Base-by-base conservation (phyloP, 2,113 vertebrate genomes). In the Tragelaphus scriptus region DNA sequence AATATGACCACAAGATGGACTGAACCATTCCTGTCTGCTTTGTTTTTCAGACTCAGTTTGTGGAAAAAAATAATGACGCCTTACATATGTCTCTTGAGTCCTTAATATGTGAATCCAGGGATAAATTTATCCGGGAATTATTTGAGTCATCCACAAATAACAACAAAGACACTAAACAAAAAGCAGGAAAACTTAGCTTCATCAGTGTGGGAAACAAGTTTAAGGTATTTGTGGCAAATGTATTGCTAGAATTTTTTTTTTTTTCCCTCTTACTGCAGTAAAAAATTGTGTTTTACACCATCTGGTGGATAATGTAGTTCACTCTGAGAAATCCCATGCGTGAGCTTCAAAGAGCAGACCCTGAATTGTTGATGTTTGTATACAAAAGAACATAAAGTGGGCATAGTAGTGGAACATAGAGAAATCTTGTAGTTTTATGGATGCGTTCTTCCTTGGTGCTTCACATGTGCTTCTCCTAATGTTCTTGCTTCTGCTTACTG, bases 171-270 rank as follows among this genome's bases (percentile, higher is more conserved):
- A 92, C 98, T 17, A 99, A 99, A 98, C 99, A 99, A 98, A 99
- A 99, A 98, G 99, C 99, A 3, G 99, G 99, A 75, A 99, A 99
- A 91, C 99, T 99, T 56, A 99, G 99, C 98, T 99, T 99, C 99
- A 99, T 99, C 98, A 99, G 99, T 1, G 99, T 99, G 63, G 99
- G 99, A 68, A 99, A 99, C 99, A 99, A 99, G 97, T 99, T 99
- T 96, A 99, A 99, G 99, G 99, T 99, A 99, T 99, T 96, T 10
- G 28, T 71, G 44, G 1, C 59, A 98, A 94, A 96, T 49, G 28
- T 53, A 25, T 3, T 88, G 58, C n/a, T 61, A 71, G 40, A 75
- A 51, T 21, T 92, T 88, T 79, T 25, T 47, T 25, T 28, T 77
- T 44, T 49, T 95, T 93, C 10, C 11, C 61, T 63, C 47, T 85